These are phyloP conservation scores for Empis stercorea DNA, from an alignment of 2,888 invertebrate species.

Conservation along the genomic window DNA sequence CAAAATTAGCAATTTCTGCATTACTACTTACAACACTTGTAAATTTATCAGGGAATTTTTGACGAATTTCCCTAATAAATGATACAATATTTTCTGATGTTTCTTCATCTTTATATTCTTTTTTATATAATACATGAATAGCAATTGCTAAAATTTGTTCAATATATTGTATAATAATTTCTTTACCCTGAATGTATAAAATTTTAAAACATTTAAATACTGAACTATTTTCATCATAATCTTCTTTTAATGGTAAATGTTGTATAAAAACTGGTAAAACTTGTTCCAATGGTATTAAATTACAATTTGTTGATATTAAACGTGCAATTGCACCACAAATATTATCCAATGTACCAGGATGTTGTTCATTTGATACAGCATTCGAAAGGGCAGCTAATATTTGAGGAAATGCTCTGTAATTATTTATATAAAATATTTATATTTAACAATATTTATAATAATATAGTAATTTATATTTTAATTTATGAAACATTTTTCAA, in stretches of 20 bases:
- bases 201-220: constrained; percentile 51
- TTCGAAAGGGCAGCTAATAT: constrained; percentile 54
- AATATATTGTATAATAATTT: constrained; percentile 41
- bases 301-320: constrained; percentile 51
- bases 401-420: constrained; percentile 45
- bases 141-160: constrained; percentile 42
- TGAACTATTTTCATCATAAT: constrained; percentile 58
- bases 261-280: constrained; percentile 59
- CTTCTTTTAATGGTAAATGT: constrained; percentile 58
- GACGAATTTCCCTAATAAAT: constrained; percentile 42
- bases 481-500: too few species aligned
- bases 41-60: constrained; percentile 45
- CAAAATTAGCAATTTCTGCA: constrained; percentile 21
- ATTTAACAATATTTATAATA: too few species aligned
- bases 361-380: constrained; percentile 50
- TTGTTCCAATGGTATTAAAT: constrained; percentile 53
- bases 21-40: constrained; percentile 34
- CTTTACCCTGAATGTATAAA: constrained; percentile 49
- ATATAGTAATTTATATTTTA: too few species aligned
- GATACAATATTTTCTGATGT: constrained; percentile 31
- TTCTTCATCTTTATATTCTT: constrained; percentile 36
- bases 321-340: constrained; percentile 65
- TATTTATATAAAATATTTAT: too few species aligned
- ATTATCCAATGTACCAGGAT: constrained; percentile 57
- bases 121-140: constrained; percentile 43